Percentiles rank a stretch among this genome's conserved stretches.
Evolutionary conservation across 2,888 invertebrate genomes (phyloP).

Genomic region (Andrena chrysosceles): DNA sequence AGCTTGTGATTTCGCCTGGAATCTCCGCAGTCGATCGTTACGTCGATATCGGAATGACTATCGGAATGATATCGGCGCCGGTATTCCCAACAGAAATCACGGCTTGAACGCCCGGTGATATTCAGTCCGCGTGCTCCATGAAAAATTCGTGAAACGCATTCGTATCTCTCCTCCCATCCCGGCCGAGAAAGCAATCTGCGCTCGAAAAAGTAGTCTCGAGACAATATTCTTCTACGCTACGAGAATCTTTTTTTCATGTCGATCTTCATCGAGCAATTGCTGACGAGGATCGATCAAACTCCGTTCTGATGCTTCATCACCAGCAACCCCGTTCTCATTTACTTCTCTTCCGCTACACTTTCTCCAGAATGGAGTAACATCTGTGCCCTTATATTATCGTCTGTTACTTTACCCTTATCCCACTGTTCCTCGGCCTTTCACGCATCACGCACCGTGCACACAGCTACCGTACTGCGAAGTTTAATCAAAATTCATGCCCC

Average conservation of each 20-base stretch:
- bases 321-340: background rate
- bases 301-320: background rate
- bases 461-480: slow-evolving; percentile 22
- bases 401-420: background rate
- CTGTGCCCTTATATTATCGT: background rate
- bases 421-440: background rate
- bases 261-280: background rate
- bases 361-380: background rate
- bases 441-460: background rate
- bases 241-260: background rate
- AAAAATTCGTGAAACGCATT: slow-evolving; percentile 39
- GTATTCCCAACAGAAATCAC: slow-evolving; percentile 57
- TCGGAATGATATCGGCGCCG: slow-evolving; percentile 33
- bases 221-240: background rate
- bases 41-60: slow-evolving; percentile 28
- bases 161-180: background rate
- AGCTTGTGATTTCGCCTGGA: slow-evolving; percentile 9
- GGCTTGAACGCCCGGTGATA: slow-evolving; percentile 12
- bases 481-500: slow-evolving; percentile 48
- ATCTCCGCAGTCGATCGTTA: slow-evolving; percentile 4
- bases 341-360: background rate
- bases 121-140: slow-evolving; percentile 21
- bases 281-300: slow-evolving; percentile 1
- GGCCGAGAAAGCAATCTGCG: slow-evolving; percentile 4
- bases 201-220: background rate